phyloP scores from a whole-genome alignment of 2,113 vertebrate species.

The Ailurus styani region DNA sequence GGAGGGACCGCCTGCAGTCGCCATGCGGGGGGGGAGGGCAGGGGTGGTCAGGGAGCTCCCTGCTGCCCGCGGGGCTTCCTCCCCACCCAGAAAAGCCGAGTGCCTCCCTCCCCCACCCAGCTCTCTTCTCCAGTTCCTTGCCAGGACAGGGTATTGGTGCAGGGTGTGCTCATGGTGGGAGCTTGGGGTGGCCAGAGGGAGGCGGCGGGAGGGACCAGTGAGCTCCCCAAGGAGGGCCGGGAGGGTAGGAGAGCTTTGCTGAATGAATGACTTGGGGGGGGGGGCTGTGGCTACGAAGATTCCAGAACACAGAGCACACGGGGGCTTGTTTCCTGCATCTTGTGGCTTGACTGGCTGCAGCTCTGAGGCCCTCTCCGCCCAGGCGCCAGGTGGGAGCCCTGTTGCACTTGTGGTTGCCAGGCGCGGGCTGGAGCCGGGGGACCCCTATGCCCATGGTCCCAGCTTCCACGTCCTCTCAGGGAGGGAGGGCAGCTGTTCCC shows the following conservation, averaged over 20 bases:
- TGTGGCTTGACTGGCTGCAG: fast-evolving
- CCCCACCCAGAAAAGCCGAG: not conserved
- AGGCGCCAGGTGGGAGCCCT: fast-evolving
- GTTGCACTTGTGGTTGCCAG: not conserved
- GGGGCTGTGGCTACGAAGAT: fast-evolving
- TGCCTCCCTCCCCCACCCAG: not conserved
- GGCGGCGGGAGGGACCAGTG: not conserved
- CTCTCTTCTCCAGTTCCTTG: not conserved
- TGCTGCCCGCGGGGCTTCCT: not conserved
- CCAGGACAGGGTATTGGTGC: not conserved
- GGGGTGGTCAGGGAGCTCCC: not conserved
- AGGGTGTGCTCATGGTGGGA: not conserved
- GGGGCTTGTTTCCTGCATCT: fast-evolving
- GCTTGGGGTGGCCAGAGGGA: not conserved
- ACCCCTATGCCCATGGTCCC: not conserved
- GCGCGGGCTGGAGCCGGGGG: not conserved
- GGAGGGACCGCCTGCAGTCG: not conserved
- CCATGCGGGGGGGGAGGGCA: fast-evolving
- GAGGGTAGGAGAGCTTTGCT: not conserved
- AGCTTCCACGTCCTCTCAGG: not conserved
- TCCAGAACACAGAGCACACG: fast-evolving
- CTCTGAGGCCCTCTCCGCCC: not conserved
- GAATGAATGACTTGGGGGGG: not conserved
- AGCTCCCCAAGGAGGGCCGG: not conserved
- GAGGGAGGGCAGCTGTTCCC: not conserved